Conservation (phyloP, 2,113 vertebrate species). For the Erythrocebus patas region DNA sequence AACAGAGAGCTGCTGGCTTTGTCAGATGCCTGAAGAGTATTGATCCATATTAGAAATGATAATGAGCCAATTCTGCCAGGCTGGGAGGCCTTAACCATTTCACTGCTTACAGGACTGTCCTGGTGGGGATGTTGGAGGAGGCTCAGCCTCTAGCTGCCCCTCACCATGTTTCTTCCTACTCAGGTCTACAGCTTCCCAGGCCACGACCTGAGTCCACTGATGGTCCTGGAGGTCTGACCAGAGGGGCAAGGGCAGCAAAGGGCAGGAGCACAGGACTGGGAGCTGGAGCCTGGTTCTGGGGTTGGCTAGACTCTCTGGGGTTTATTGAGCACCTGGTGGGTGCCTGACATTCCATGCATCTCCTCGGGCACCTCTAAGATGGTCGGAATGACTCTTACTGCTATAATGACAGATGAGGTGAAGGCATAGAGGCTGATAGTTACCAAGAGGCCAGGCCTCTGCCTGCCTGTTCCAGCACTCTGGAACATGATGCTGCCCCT, state of each 20-base stretch:
- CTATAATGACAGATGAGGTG: neutral
- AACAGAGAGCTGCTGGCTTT: conserved; percentile 16
- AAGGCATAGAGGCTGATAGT: too few species aligned
- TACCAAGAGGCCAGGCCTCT: fast-evolving
- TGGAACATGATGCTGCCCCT: fast-evolving
- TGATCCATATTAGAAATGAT: conserved; percentile 86
- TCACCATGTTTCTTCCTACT: fast-evolving
- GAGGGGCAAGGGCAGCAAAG: neutral
- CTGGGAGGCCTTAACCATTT: conserved; percentile 79
- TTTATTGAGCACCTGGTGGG: fast-evolving
- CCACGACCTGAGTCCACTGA: fast-evolving
- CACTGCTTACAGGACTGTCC: neutral
- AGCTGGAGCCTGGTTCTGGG: too few species aligned
- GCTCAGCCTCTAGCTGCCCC: fast-evolving
- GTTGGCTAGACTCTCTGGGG: fast-evolving
- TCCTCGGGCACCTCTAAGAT: fast-evolving
- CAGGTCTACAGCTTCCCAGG: neutral
- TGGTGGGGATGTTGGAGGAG: fast-evolving
- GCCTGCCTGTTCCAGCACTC: neutral
- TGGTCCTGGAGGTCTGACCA: neutral
- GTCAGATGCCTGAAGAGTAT: conserved; percentile 80
- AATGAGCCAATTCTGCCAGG: conserved; percentile 82
- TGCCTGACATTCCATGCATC: fast-evolving
- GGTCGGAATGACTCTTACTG: fast-evolving
- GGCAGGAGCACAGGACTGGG: fast-evolving